Evolutionary conservation across 1,140 invertebrate genomes (phyloP), one percentile per base, ranked within the genome.

Genomic region (Vollenhovia emeryi): DNA sequence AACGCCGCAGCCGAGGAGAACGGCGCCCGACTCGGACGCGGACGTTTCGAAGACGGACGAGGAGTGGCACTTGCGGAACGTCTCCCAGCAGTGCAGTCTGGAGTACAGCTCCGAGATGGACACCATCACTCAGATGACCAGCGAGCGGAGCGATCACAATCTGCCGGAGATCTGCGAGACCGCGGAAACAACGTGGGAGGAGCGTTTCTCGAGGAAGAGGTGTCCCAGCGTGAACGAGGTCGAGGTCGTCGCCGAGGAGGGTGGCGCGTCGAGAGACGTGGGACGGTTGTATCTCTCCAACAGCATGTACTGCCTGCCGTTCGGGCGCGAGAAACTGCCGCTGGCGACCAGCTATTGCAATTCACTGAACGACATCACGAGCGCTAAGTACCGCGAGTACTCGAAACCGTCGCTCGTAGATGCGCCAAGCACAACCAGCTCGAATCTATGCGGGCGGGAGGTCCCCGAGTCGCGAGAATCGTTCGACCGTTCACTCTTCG

Each of bases 41-140:
- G 93, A 93, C 9, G 95, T 95, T 4, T 79, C 75, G 13, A 96
- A 96, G 91, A 96, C 94, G 24, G 92, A 93, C 2, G 92, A 94
- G 60, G 91, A 93, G 9, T 96, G 96, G 87, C 93, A 94, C 75
- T 93, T 95, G 90, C 94, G 89, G 90, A 97, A 95, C 90, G 95
- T 96, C 4, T 96, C 95, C 0, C 96, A 96, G 68, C 96, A 96
- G 69, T 96, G 95, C 55, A 96, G 95, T 57, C 90, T 97, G 43
- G 96, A 97, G 87, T 97, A 97, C 87, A 97, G 97, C 80, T 97
- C 97, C 36, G 97, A 97, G 27, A 96, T 97, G 68, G 96, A 97
- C 15, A 97, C 96, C 0, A 96, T 96, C 0, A 97, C 96, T 0
- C 95, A 96, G 89, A 96, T 97, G 75, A 91, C 87, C 9, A 94